A percentile compares a stretch with the other conserved stretches of the same genome.
phyloP scores from a whole-genome alignment of 2,113 vertebrate genomes.

The Aspidoscelis tigris region DNA sequence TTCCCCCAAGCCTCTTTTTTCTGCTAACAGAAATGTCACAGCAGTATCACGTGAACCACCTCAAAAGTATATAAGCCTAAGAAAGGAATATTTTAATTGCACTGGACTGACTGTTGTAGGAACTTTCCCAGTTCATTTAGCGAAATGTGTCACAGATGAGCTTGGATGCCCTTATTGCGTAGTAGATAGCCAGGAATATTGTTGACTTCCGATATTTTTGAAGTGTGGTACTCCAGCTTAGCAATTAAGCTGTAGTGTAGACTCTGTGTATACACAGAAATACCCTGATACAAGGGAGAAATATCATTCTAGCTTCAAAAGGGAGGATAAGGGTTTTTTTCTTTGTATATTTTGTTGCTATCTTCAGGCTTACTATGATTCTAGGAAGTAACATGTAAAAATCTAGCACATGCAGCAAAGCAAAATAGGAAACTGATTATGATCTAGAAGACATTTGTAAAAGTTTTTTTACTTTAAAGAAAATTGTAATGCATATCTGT shows the following conservation, averaged over 20 bases:
- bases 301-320: constrained; percentile 73
- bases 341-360: constrained; percentile 95
- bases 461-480: constrained; percentile 66
- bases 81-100: constrained; percentile 30
- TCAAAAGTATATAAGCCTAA: neutral
- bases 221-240: constrained; percentile 66
- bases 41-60: constrained; percentile 25
- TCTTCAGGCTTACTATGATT: constrained; percentile 80
- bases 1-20: rapidly evolving
- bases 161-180: constrained; percentile 21
- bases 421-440: constrained; percentile 41
- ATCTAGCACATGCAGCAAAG: constrained; percentile 64
- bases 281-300: constrained; percentile 67
- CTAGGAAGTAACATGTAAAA: constrained; percentile 69
- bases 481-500: constrained; percentile 45
- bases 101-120: constrained; percentile 32
- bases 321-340: constrained; percentile 80
- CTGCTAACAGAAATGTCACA: constrained; percentile 34
- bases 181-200: constrained; percentile 44
- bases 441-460: constrained; percentile 61
- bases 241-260: constrained; percentile 74
- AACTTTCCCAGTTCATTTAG: constrained; percentile 25
- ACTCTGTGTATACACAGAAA: constrained; percentile 83
- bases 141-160: constrained; percentile 25
- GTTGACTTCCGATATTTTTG: constrained; percentile 53